phyloP scores from a whole-genome alignment of 2,113 vertebrate genomes.

The Lota lota region DNA sequence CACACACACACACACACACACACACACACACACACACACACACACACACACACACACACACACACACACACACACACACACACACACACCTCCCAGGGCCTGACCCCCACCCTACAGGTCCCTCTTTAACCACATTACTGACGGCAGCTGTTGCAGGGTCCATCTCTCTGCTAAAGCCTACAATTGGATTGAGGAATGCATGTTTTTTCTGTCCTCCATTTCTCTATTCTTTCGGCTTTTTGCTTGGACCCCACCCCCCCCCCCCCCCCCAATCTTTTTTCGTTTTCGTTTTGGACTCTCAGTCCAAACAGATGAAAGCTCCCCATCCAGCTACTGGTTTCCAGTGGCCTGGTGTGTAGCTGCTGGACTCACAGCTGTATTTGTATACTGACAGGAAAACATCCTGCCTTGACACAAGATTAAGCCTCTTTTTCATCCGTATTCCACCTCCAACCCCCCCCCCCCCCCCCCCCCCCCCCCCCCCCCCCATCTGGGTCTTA shows the following conservation, averaged over 20 bases:
- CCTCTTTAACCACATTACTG: conserved; percentile 88
- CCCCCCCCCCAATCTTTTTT: conserved; percentile 22
- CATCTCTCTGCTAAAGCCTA: conserved; percentile 81
- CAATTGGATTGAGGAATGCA: conserved; percentile 93
- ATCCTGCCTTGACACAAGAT: conserved; percentile 87
- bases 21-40: conserved; percentile 42
- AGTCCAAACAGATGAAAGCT: conserved; percentile 82
- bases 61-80: conserved; percentile 16
- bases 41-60: conserved; percentile 49
- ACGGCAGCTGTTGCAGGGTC: conserved; percentile 84
- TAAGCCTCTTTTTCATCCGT: conserved; percentile 87
- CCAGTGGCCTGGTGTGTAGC: conserved; percentile 46
- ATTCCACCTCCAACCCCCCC: conserved; percentile 55
- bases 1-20: conserved; percentile 30
- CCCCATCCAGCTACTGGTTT: conserved; percentile 61
- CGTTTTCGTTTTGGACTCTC: conserved; percentile 61
- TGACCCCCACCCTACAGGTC: conserved; percentile 82
- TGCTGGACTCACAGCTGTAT: conserved; percentile 92
- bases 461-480: conserved; percentile 1
- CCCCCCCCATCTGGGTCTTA: conserved; percentile 21
- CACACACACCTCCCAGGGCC: conserved; percentile 75
- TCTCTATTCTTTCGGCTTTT: too few species aligned
- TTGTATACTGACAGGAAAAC: conserved; percentile 95
- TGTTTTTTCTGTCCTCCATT: conserved; percentile 60
- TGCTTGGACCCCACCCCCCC: too few species aligned